A percentile compares a stretch with the other conserved stretches of the same genome.
phyloP scores from a whole-genome alignment of 2,888 invertebrate species.

The Caenorhabditis imperialis region DNA sequence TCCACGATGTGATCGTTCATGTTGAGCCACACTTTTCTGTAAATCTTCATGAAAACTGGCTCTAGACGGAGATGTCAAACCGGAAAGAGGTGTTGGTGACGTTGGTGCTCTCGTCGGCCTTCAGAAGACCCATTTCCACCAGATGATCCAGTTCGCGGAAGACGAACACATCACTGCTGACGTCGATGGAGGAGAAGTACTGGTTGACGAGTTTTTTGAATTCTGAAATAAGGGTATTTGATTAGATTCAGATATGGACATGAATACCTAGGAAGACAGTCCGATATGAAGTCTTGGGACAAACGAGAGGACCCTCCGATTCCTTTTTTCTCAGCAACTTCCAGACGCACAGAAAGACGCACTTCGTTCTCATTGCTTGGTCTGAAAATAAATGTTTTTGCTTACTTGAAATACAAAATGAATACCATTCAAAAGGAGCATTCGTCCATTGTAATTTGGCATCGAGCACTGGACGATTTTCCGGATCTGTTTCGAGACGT shows the following conservation, averaged over 20 bases:
- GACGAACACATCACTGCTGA: conserved; percentile 37
- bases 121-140: conserved; percentile 40
- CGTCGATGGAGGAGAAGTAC: conserved; percentile 11
- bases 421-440: conserved; percentile 21
- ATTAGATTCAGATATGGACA: too few relatives aligned
- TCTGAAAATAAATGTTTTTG: conserved; percentile 16
- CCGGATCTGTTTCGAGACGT: neutral
- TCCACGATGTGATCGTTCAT: conserved; percentile 26
- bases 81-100: conserved; percentile 45
- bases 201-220: conserved; percentile 42
- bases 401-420: too few relatives aligned
- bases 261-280: conserved; percentile 37
- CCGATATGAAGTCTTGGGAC: conserved; percentile 33
- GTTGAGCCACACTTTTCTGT: conserved; percentile 47
- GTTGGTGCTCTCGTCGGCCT: conserved; percentile 31
- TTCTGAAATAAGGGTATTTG: too few relatives aligned
- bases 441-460: conserved; percentile 5
- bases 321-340: conserved; percentile 15
- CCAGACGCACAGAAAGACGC: conserved; percentile 47
- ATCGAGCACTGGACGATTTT: neutral
- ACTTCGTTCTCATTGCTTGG: conserved; percentile 31
- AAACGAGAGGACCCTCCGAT: conserved; percentile 1
- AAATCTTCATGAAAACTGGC: conserved; percentile 11
- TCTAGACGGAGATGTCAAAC: too few relatives aligned
- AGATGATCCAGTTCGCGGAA: conserved; percentile 55